Evolutionary conservation across 2,113 vertebrate genomes (phyloP), one percentile per base, ranked within the genome.

Genomic region (Eulacestoma nigropectus): DNA sequence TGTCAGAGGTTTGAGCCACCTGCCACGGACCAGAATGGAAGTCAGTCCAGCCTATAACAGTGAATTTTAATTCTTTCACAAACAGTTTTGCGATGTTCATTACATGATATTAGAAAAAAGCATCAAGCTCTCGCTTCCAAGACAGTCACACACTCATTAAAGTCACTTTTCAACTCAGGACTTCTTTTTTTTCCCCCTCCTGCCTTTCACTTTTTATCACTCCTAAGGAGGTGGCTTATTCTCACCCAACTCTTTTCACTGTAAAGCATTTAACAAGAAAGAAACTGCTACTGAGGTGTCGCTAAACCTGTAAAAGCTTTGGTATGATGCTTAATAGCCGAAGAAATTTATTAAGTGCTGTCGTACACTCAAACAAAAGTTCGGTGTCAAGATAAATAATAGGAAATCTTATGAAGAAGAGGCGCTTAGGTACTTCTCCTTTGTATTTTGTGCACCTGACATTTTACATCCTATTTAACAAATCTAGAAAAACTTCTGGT

Each of bases 251-350:
- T 69, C 35, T 33, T 82, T 64, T 69, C 5, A 2, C 69, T 87
- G 23, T 19, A 75, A 84, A 89, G 75, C 62, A 89, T 44, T 89
- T 87, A 65, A 68, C 29, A 60, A 68, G 69, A 82, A 11, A 78
- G 27, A 70, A 82, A 63, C 33, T 62, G 62, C 25, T 53, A 19
- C 4, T 53, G 50, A 89, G 46, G 41, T 79, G 81, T 91, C 91
- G 32, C 44, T 90, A 87, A 94, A 91, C 53, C 69, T 93, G 69
- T 81, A 78, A 95, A 84, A 93, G 26, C 74, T 87, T 91, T 65
- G 23, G 16, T 30, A 25, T 7, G 44, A 29, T 57, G 12, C 44
- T 94, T 84, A 95, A 81, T 10, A 55, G 44, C 35, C 57, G n/a
- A 23, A 90, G 23, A 77, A 85, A 93, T 75, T 65, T 62, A 3